Conservation (phyloP, 2,113 vertebrate species). For the Typhlomys cinereus region DNA sequence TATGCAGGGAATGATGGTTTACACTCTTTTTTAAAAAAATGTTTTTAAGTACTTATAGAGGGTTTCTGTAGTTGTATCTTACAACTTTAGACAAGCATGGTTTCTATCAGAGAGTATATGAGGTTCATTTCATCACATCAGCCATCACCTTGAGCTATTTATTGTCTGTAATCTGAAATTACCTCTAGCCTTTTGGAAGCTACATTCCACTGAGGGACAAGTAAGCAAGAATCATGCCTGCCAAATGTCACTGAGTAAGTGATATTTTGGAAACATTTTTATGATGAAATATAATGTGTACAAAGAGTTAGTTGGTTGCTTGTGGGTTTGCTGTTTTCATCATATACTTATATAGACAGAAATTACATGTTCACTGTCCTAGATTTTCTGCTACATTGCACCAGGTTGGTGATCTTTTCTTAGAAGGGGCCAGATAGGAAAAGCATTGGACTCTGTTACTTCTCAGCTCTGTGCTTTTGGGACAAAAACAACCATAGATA, state of each 20-base stretch:
- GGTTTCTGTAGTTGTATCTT: too few relatives aligned
- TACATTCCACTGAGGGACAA: neutral
- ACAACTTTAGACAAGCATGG: too few relatives aligned
- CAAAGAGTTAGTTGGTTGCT: neutral
- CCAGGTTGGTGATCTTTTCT: neutral
- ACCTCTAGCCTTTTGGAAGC: neutral
- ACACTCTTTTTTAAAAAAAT: too few relatives aligned
- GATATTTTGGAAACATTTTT: neutral
- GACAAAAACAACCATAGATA: neutral
- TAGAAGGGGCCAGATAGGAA: neutral
- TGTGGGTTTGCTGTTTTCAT: neutral
- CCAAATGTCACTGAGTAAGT: neutral
- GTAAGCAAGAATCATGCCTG: neutral
- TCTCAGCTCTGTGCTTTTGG: neutral
- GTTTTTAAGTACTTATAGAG: too few relatives aligned
- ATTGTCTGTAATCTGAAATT: neutral
- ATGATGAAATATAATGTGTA: neutral
- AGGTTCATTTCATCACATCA: neutral
- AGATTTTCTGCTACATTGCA: neutral
- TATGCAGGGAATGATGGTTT: too few relatives aligned
- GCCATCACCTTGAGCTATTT: neutral
- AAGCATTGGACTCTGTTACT: neutral
- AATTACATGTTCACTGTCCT: neutral
- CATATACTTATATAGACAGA: neutral
- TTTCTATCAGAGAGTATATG: neutral